Base-by-base conservation (phyloP, 2,888 invertebrate genomes). In the Tuta absoluta region DNA sequence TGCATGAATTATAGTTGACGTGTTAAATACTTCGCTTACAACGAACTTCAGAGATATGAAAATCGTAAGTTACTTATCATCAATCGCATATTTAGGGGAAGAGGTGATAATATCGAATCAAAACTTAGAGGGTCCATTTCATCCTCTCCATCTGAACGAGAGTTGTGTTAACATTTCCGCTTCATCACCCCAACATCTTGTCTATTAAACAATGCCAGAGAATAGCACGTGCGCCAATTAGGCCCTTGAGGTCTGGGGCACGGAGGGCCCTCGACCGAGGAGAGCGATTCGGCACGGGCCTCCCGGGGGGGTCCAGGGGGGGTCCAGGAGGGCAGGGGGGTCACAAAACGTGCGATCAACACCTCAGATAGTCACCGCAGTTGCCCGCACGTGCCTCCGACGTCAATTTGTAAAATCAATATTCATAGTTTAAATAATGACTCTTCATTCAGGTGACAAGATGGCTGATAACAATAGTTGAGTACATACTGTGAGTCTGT, bases 281-380 rank as follows among this genome's bases (percentile, higher is more conserved):
- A 69, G 75, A 68, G 81, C 71, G 84, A 85, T 85, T 84, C 78
- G 83, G 85, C 86, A 85, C 86, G 85, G 78, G 85, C 78, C 68
- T 76, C 68, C 77, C 78, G 67, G 62, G 24, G n/a, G 66, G 63
- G 66, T 58, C 57, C 19, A 68, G 38, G 61, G 61, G 12, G 28
- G 48, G 58, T 3, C 28, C 28, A 45, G 61, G 64, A 62, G 71
- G 72, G 72, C 71, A 69, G 51, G 61, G 64, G 63, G 71, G 72
- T 72, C 71, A 69, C 71, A 71, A 75, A 70, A 73, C 69, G 76
- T 74, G 77, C 75, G 79, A 77, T 77, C 75, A 65, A 64, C 69
- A 67, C 68, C 68, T 63, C 69, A 70, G 72, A 68, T 72, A 68
- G 67, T 67, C 63, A 66, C 69, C 69, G 68, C 70, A 63, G 62